Conservation (phyloP, 2,888 invertebrate genomes). For the Thysanoteuthis rhombus region DNA sequence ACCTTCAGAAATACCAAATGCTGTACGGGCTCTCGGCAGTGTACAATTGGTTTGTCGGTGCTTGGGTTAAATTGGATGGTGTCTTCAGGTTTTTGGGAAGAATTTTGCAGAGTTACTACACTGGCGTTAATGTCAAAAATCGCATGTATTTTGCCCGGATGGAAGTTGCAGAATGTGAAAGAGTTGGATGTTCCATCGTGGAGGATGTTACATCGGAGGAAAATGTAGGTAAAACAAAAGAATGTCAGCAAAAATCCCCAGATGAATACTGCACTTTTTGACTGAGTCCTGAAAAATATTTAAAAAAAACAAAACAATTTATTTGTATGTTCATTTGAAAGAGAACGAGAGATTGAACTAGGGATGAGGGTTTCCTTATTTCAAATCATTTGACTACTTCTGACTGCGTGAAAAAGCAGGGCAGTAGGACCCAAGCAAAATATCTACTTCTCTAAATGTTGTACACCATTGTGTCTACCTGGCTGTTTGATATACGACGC, state of each 20-base stretch:
- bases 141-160: background rate
- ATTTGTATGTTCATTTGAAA: background rate
- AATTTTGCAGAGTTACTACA: background rate
- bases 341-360: too few species aligned
- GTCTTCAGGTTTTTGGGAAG: background rate
- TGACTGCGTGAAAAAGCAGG: too few species aligned
- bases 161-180: background rate
- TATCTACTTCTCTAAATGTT: too few species aligned
- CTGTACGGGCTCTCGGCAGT: background rate
- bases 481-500: too few species aligned
- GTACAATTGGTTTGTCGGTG: background rate
- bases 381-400: too few species aligned
- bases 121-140: background rate
- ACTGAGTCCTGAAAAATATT: background rate
- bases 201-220: background rate
- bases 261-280: background rate
- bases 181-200: background rate
- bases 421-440: too few species aligned
- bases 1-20: conserved; percentile 46
- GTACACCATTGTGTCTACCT: too few species aligned
- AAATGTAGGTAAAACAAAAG: background rate
- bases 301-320: background rate
- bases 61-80: background rate
- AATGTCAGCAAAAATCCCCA: background rate
- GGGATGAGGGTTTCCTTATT: too few species aligned